Percentiles rank a stretch among this genome's conserved stretches.
phyloP scores from a whole-genome alignment of 2,113 vertebrate genomes.

The Coracopsis vasa region DNA sequence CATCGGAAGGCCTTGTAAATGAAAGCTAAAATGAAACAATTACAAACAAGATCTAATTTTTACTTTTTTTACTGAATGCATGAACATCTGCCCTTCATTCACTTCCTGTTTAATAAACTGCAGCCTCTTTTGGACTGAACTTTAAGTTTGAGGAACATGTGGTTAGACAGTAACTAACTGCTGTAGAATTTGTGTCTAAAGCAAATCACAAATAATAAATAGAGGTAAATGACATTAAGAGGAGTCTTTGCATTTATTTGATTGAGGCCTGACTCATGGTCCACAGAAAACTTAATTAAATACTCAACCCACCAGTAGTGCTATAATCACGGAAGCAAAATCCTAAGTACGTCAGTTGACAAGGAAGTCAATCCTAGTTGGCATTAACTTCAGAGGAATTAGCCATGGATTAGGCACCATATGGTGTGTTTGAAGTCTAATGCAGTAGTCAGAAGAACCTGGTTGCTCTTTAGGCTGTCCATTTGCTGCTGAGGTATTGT shows the following conservation, averaged over 20 bases:
- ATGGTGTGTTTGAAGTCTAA: not conserved
- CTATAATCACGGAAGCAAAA: not conserved
- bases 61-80: not conserved
- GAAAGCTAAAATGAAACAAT: not conserved
- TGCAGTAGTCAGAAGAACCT: not conserved
- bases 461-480: not conserved
- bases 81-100: not conserved
- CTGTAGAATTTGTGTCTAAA: not conserved
- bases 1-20: not conserved
- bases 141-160: not conserved
- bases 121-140: not conserved
- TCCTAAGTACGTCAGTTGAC: not conserved
- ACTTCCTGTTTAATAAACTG: not conserved
- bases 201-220: conserved; percentile 16
- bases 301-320: not conserved
- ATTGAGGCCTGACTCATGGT: not conserved
- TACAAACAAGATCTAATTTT: not conserved
- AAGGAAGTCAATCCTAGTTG: not conserved
- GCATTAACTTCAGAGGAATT: not conserved
- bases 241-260: conserved; percentile 3
- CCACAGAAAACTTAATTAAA: not conserved
- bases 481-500: not conserved
- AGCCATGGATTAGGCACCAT: not conserved
- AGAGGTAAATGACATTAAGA: conserved; percentile 3
- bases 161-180: not conserved